phyloP scores from a whole-genome alignment of 2,888 invertebrate genomes.

The Rhopalosiphum nymphaeae region DNA sequence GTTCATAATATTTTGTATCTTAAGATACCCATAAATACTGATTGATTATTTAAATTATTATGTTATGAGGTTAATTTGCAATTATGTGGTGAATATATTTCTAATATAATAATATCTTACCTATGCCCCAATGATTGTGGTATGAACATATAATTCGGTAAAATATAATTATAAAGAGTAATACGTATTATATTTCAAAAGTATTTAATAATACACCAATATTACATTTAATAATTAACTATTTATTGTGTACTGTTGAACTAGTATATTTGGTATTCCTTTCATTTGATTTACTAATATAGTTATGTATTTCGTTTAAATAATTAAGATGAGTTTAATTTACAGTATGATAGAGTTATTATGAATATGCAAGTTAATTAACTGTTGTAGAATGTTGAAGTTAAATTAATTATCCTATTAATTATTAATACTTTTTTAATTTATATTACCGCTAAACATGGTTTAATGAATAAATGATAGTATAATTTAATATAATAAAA shows the following conservation, averaged over 20 bases:
- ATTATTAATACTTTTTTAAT: background rate
- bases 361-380: background rate
- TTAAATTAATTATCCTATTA: background rate
- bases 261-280: background rate
- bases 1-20: background rate
- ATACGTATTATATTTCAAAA: background rate
- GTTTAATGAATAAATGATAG: background rate
- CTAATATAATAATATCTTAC: background rate
- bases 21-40: background rate
- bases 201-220: conserved; percentile 3
- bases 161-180: background rate
- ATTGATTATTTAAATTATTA: background rate
- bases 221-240: background rate
- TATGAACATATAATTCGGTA: background rate
- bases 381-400: background rate
- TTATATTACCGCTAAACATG: background rate
- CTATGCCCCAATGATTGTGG: background rate
- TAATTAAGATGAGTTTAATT: background rate
- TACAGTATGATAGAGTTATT: background rate
- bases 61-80: background rate
- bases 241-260: background rate
- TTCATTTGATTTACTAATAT: background rate
- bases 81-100: background rate
- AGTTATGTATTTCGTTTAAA: background rate
- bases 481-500: background rate